A percentile compares a stretch with the other conserved stretches of the same genome.
phyloP scores from a whole-genome alignment of 2,797 vertebrate genomes.

The Urocyon cinereoargenteus region DNA sequence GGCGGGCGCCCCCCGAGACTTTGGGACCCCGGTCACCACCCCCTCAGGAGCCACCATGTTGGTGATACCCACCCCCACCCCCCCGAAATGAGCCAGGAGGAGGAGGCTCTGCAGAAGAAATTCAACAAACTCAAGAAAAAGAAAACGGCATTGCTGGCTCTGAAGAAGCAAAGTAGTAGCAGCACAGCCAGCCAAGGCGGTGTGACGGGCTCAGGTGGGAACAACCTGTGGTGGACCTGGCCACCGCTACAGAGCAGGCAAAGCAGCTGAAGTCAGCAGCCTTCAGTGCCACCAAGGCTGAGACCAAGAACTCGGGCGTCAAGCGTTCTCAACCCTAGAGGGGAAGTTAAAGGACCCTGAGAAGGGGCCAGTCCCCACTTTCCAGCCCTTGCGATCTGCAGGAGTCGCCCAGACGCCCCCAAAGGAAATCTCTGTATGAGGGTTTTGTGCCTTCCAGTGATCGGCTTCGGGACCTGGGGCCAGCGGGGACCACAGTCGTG shows the following conservation, averaged over 20 bases:
- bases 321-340: conserved; percentile 95
- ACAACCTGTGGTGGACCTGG: conserved; percentile 95
- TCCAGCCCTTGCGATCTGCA: conserved; percentile 94
- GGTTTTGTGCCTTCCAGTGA: conserved; percentile 94
- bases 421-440: conserved; percentile 95
- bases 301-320: conserved; percentile 97
- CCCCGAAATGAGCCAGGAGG: conserved; percentile 93
- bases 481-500: conserved; percentile 77
- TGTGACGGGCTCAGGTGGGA: conserved; percentile 95
- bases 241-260: conserved; percentile 96
- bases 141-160: conserved; percentile 95
- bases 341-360: conserved; percentile 98
- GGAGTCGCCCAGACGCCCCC: conserved; percentile 92
- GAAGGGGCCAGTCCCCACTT: conserved; percentile 94
- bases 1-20: too few species aligned
- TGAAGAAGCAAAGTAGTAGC: conserved; percentile 96
- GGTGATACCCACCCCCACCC: conserved; percentile 87
- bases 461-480: conserved; percentile 89
- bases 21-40: background rate
- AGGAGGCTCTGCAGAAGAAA: conserved; percentile 96
- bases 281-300: conserved; percentile 97
- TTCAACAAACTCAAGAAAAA: conserved; percentile 97
- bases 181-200: conserved; percentile 94
- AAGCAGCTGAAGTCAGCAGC: conserved; percentile 97
- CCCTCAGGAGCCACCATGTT: conserved; percentile 88